Percentiles rank a stretch among this genome's conserved stretches.
Evolutionary conservation across 1,140 invertebrate genomes (phyloP).

Genomic region (Tachypleus tridentatus): DNA sequence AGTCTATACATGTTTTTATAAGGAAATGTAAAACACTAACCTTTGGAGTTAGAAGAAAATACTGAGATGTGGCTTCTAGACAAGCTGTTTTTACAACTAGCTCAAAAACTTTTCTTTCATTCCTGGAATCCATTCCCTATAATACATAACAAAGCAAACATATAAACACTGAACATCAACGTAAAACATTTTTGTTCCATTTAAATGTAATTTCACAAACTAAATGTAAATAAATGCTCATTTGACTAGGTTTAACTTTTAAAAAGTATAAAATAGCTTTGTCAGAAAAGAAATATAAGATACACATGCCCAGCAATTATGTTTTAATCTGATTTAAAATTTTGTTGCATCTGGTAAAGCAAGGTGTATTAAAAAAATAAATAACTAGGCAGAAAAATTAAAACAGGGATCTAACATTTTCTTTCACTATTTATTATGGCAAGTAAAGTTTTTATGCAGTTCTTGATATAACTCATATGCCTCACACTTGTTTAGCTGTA

Average conservation of each 20-base stretch:
- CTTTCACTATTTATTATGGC: too few species aligned
- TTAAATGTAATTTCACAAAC: background rate
- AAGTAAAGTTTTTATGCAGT: too few species aligned
- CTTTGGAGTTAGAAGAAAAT: conserved; percentile 89
- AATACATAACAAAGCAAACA: conserved; percentile 9
- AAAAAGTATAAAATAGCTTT: background rate
- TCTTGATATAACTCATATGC: too few species aligned
- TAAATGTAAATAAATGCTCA: background rate
- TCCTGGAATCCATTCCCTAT: conserved; percentile 75
- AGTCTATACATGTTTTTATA: too few species aligned
- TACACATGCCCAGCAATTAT: too few species aligned
- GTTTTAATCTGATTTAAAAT: too few species aligned
- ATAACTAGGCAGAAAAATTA: too few species aligned
- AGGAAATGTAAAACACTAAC: conserved; percentile 36
- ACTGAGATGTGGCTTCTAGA: conserved; percentile 56
- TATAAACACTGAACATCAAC: conserved; percentile 17
- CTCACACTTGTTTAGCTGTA: too few species aligned
- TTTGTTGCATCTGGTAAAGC: too few species aligned
- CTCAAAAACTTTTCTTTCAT: conserved; percentile 79
- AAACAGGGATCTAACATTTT: too few species aligned
- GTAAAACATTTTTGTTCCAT: conserved; percentile 6
- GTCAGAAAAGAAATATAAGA: too few species aligned
- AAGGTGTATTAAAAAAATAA: too few species aligned
- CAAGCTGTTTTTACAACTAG: conserved; percentile 66
- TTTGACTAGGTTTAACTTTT: background rate